phyloP scores from a whole-genome alignment of 1,140 invertebrate species.

The Scylla paramamosain region DNA sequence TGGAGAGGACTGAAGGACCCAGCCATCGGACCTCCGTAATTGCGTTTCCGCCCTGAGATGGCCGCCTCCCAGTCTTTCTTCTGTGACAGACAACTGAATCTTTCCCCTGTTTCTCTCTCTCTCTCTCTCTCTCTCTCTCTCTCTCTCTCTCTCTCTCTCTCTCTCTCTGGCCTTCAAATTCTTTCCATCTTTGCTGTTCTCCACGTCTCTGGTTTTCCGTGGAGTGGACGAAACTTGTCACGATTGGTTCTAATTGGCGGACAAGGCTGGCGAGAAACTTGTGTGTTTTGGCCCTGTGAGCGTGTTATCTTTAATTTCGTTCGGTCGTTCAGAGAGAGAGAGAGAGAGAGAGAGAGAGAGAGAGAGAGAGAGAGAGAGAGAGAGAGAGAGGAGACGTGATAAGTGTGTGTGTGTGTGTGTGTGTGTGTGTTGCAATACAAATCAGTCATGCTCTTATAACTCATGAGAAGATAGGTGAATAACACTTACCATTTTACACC shows the following conservation, averaged over 20 bases:
- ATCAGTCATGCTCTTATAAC: no score
- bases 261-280: background rate
- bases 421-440: background rate
- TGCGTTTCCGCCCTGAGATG: constrained; percentile 49
- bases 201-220: background rate
- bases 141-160: constrained; percentile 20
- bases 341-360: constrained; percentile 17
- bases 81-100: constrained; percentile 43
- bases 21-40: constrained; percentile 56
- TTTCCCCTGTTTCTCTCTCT: constrained; percentile 26
- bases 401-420: background rate
- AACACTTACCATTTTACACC: no score
- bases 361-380: constrained; percentile 45
- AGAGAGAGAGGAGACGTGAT: background rate
- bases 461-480: no score
- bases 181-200: background rate
- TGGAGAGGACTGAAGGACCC: constrained; percentile 14
- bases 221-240: background rate
- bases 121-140: background rate
- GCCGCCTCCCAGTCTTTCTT: constrained; percentile 58
- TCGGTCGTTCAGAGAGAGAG: background rate
- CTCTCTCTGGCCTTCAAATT: background rate
- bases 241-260: constrained; percentile 20
- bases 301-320: constrained; percentile 15
- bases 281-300: constrained; percentile 11